phyloP scores from a whole-genome alignment of 2,888 invertebrate genomes.

The Neoascia interrupta region DNA sequence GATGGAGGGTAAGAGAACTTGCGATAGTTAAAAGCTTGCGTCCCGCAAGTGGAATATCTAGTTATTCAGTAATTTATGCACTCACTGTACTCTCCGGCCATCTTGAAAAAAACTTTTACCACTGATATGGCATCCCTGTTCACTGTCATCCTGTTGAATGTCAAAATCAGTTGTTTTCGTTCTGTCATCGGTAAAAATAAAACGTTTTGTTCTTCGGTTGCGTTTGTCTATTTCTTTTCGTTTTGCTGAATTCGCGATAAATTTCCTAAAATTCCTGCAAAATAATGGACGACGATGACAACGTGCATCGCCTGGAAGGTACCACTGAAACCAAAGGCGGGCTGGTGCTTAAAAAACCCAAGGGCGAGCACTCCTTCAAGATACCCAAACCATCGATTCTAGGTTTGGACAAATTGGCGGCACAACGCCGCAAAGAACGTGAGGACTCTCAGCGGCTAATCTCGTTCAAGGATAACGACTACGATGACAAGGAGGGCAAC shows the following conservation, averaged over 20 bases:
- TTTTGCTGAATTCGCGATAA: constrained; percentile 3
- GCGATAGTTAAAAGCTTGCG: too few species aligned
- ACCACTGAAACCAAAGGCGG: constrained; percentile 83
- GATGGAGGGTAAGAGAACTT: too few species aligned
- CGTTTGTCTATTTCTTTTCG: too few species aligned
- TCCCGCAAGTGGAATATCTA: too few species aligned
- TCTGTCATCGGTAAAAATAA: constrained; percentile 66
- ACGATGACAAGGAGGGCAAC: constrained; percentile 77
- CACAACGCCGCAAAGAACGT: constrained; percentile 84
- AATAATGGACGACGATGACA: constrained; percentile 72
- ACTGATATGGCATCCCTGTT: too few species aligned
- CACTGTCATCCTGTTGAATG: too few species aligned
- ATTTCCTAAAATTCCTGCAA: not conserved
- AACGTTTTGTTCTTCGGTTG: constrained; percentile 45
- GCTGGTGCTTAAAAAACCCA: constrained; percentile 84
- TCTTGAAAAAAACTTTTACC: too few species aligned
- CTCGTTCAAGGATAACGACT: constrained; percentile 83
- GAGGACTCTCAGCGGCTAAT: constrained; percentile 84
- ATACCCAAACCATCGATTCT: constrained; percentile 88
- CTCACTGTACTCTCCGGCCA: too few species aligned
- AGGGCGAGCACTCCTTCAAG: constrained; percentile 82
- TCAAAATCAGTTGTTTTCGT: constrained; percentile 62
- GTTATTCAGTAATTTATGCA: too few species aligned
- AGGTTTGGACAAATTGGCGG: constrained; percentile 92
- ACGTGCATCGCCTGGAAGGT: constrained; percentile 87